These are phyloP conservation scores for Ateles fusciceps DNA, from an alignment of 2,797 vertebrate species.

Conservation along the genomic window DNA sequence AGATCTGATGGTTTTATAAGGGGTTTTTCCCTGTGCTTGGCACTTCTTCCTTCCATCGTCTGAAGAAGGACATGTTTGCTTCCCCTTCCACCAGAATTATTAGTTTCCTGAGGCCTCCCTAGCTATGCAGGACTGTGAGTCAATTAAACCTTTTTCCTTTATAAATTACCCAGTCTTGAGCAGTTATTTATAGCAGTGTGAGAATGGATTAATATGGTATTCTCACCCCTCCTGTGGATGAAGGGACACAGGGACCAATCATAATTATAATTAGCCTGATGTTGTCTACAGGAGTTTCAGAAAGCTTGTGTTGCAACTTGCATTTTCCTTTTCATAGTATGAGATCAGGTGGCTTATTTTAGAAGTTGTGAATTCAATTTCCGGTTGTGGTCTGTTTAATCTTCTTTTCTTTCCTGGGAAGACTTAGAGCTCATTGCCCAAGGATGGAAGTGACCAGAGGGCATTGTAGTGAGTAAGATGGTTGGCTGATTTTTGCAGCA, in stretches of 20 bases:
- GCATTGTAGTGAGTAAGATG: neutral
- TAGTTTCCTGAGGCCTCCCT: too few species aligned
- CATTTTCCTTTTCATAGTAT: neutral
- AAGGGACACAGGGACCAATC: neutral
- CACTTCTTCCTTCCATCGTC: too few species aligned
- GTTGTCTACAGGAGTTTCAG: neutral
- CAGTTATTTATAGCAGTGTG: too few species aligned
- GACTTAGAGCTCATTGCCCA: neutral
- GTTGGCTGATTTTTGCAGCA: neutral
- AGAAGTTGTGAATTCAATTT: neutral
- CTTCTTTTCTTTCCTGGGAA: neutral
- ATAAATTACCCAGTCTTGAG: too few species aligned
- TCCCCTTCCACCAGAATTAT: too few species aligned
- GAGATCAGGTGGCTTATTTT: constrained; percentile 15
- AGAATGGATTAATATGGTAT: too few species aligned
- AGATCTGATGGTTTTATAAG: too few species aligned
- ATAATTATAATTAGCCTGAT: neutral
- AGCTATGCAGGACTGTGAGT: too few species aligned
- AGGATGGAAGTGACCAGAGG: neutral
- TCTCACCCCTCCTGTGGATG: too few species aligned
- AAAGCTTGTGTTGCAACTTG: neutral
- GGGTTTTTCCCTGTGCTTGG: too few species aligned
- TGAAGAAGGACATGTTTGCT: too few species aligned
- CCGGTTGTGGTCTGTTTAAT: neutral
- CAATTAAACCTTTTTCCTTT: too few species aligned